Evolutionary conservation across 2,888 invertebrate genomes (phyloP), one percentile per base, ranked within the genome.

Genomic region (Nomada goodeniana): DNA sequence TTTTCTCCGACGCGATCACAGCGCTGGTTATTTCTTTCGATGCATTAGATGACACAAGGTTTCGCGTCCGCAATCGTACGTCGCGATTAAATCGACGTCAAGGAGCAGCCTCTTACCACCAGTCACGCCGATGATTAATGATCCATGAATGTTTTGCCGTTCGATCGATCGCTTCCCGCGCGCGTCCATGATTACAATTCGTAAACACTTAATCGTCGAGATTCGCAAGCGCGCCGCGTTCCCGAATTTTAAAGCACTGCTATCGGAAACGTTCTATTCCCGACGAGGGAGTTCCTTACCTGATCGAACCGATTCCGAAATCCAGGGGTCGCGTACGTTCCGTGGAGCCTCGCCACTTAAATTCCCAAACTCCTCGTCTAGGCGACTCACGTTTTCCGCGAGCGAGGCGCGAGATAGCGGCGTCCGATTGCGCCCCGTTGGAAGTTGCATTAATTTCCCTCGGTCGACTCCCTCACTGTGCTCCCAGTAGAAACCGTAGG

Each of bases 321-420:
- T 53, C 59, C 69, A 47, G 7, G 70, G 36, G 11, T 59, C 70
- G 80, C 81, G 80, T 78, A 73, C 77, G 76, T 73, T 72, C 52
- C 50, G 68, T 13, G 63, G 20, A 47, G 53, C 29, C 52, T 61
- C 50, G 71, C 26, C 67, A 80, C 80, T 84, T 89, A 86, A 90
- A 90, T 91, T 89, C 84, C 80, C 84, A 87, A 92, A 91, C 90
- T 92, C 91, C 91, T 92, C 89, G 90, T 85, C 88, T 90, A 91
- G 89, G 91, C 91, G 87, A 86, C 91, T 92, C 92, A 92, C 92
- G 92, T 92, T 92, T 91, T 89, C 87, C 86, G 89, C 87, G 87
- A 76, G 85, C 81, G 88, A 79, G 88, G 85, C 87, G 89, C 87
- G 86, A 89, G 91, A 91, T 91, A 92, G 92, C 91, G 90, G 83